Evolutionary conservation across 2,888 invertebrate genomes (phyloP).

Genomic region (Cistogaster globosa): DNA sequence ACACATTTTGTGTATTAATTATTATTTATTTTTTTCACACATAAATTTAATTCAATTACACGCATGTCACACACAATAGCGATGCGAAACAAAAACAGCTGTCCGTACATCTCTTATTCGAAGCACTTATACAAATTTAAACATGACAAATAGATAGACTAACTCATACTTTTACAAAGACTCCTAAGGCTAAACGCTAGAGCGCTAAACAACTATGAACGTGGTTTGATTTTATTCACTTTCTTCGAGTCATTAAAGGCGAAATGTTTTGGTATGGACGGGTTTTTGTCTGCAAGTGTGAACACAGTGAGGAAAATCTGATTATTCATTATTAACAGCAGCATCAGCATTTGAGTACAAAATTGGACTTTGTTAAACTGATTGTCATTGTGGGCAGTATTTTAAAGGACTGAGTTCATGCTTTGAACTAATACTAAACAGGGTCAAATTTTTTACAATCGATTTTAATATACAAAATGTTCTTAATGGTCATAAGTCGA

Average conservation of each 20-base stretch:
- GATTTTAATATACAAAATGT: too few species aligned
- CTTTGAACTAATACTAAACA: not conserved
- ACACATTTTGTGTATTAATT: constrained; percentile 65
- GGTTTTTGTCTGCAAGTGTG: constrained; percentile 34
- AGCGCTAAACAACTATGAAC: constrained; percentile 1
- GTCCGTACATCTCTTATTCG: not conserved
- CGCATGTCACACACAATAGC: constrained; percentile 59
- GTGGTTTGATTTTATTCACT: constrained; percentile 37
- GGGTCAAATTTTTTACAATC: too few species aligned
- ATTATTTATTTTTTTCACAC: constrained; percentile 67
- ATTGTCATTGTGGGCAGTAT: constrained; percentile 15
- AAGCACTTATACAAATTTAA: constrained; percentile 15
- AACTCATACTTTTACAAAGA: constrained; percentile 7
- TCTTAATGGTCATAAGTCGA: too few species aligned
- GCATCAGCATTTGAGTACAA: constrained; percentile 18
- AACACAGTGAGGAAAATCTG: constrained; percentile 45
- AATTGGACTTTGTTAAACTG: constrained; percentile 19
- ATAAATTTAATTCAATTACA: constrained; percentile 71
- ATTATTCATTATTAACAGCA: constrained; percentile 54
- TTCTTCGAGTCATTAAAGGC: constrained; percentile 24
- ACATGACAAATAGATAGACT: not conserved
- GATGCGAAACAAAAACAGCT: constrained; percentile 3
- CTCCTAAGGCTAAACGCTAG: constrained; percentile 37
- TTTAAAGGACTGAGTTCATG: constrained; percentile 23
- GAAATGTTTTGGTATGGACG: constrained; percentile 6